These are phyloP conservation scores for Chiropotes sagulatus DNA, from an alignment of 2,797 vertebrate species.

Conservation along the genomic window DNA sequence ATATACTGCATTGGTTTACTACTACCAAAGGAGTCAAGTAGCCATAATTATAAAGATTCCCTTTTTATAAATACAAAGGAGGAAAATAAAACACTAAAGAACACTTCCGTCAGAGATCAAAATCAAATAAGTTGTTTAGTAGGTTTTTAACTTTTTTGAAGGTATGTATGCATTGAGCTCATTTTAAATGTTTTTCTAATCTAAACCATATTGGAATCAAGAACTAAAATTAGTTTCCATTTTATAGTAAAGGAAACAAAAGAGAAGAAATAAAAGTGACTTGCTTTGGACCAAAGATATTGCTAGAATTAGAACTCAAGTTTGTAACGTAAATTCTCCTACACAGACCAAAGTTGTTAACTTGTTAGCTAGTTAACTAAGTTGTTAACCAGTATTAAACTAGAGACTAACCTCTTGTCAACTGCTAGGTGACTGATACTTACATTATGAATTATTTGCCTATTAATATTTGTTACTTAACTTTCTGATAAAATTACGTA, in stretches of 20 bases:
- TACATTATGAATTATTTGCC: constrained; percentile 17
- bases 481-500: constrained; percentile 27
- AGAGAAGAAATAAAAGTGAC: constrained; percentile 25
- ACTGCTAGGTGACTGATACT: constrained; percentile 2
- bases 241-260: constrained; percentile 27
- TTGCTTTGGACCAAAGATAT: constrained; percentile 27
- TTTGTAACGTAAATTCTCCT: not conserved
- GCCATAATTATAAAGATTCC: not conserved
- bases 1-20: not conserved
- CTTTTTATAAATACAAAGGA: not conserved
- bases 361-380: not conserved
- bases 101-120: not conserved
- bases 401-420: constrained; percentile 2
- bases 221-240: not conserved
- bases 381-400: constrained; percentile 28
- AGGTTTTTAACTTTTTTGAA: constrained; percentile 42
- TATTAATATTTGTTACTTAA: constrained; percentile 47
- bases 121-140: constrained; percentile 43
- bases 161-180: constrained; percentile 1
- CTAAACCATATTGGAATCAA: constrained; percentile 1
- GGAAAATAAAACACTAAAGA: not conserved
- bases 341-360: not conserved
- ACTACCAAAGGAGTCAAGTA: not conserved
- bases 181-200: constrained; percentile 43
- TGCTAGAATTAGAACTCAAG: constrained; percentile 24